phyloP scores from a whole-genome alignment of 2,797 vertebrate genomes.

The Paramormyrops hopkinsi region DNA sequence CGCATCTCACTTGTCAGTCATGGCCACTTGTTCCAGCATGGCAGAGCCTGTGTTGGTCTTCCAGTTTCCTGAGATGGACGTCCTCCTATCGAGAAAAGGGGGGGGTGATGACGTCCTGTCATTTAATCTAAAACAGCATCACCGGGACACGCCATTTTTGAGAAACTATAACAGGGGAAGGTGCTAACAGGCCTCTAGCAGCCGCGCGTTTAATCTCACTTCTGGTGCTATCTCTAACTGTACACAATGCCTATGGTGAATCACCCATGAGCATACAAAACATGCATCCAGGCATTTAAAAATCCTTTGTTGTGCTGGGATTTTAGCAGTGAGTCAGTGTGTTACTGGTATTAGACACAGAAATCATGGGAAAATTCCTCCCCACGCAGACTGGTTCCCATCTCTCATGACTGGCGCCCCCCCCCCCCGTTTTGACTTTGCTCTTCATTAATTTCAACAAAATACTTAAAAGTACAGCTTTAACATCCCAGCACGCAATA shows the following conservation, averaged over 20 bases:
- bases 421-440: neutral
- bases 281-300: neutral
- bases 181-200: neutral
- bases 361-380: neutral
- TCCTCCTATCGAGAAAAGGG: conserved; percentile 72
- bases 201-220: neutral
- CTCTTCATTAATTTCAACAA: neutral
- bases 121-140: neutral
- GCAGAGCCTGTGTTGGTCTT: conserved; percentile 97
- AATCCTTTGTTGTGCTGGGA: neutral
- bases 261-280: neutral
- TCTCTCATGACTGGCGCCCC: neutral
- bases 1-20: conserved; percentile 91
- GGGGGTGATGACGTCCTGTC: neutral
- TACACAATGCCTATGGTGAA: neutral
- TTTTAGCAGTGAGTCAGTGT: neutral
- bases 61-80: conserved; percentile 98
- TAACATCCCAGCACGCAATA: neutral
- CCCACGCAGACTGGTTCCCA: neutral
- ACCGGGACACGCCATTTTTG: neutral
- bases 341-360: neutral
- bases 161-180: neutral
- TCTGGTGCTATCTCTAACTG: neutral
- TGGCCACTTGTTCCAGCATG: conserved; percentile 98
- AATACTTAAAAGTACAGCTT: neutral